Conservation (phyloP, 1,140 invertebrate species). For the Ceratina calcarata region DNA sequence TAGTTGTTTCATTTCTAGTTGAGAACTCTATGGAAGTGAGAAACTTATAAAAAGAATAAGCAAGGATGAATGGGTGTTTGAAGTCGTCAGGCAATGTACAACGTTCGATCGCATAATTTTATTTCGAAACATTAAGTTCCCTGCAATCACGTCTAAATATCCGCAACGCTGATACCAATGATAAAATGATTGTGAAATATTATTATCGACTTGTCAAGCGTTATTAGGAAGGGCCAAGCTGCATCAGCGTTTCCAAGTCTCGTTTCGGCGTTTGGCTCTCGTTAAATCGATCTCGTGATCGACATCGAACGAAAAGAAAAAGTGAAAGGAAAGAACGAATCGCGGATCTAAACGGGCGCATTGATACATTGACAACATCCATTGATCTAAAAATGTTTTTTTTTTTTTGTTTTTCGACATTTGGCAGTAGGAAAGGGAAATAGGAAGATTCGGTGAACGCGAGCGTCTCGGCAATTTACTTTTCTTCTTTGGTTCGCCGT, state of each 20-base stretch:
- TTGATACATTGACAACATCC: conserved; percentile 62
- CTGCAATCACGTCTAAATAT: conserved; percentile 50
- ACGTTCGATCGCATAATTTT: conserved; percentile 60
- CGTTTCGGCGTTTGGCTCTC: background rate
- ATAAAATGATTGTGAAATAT: conserved; percentile 61
- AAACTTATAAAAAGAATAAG: no score
- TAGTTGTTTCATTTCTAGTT: no score
- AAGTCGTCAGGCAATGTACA: conserved; percentile 35
- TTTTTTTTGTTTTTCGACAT: conserved; percentile 32
- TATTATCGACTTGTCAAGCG: conserved; percentile 64
- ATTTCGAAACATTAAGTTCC: conserved; percentile 64
- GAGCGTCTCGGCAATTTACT: conserved; percentile 47
- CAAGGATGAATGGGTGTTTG: no score
- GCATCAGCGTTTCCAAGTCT: conserved; percentile 25
- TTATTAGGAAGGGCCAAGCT: conserved; percentile 48
- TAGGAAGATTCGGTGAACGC: conserved; percentile 60
- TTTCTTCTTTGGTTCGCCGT: conserved; percentile 20
- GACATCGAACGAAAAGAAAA: background rate
- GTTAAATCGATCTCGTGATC: conserved; percentile 28
- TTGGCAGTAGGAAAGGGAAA: conserved; percentile 57
- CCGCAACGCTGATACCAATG: conserved; percentile 57
- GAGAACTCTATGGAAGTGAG: no score
- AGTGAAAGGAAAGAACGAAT: conserved; percentile 28
- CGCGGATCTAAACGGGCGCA: conserved; percentile 53
- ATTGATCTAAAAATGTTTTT: conserved; percentile 62